Base-by-base conservation (phyloP, 2,888 invertebrate genomes). In the Meandrusa payeni region DNA sequence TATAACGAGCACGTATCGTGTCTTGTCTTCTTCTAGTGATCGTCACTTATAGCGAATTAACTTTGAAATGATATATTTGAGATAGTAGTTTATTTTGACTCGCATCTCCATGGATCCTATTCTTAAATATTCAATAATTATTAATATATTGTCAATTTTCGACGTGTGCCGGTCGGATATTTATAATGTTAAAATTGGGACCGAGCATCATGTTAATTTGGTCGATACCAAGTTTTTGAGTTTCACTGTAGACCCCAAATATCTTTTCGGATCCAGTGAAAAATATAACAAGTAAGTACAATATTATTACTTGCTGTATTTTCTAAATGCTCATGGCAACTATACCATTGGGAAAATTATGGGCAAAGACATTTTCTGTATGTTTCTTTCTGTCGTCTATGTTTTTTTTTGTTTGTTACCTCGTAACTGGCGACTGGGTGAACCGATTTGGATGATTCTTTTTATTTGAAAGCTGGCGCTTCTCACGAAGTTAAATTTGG, bases 151-250 rank as follows among this genome's bases (percentile, higher is more conserved):
- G 1, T 33, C 47, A 23, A 46, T 59, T 24, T 28, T 52, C 3
- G 19, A 22, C 23, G 29, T 47, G 39, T 56, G 52, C 0, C 34
- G 28, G 39, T 72, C 71, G 1, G 82, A 90, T 32, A 89, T 91
- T 5, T 82, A 90, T 12, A 72, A 72, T 37, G 87, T 92, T 40
- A 89, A 87, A 52, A 76, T 95, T 23, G 88, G 89, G 47, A 88
- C 90, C 0, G 91, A 91, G 52, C 90, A 89, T 48, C 88, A 91
- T 12, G 72, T 92, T 3, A 90, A 94, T 54, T 66, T 89, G 45
- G 91, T 94, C 1, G 92, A 91, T 58, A 91, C 90, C 36, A 90
- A 90, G 59, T 95, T 94, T 68, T 71, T 95, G 6, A 94, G 94
- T 71, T 89, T 94, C 50, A 91, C 93, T 0, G 77, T 95, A 3